phyloP scores from a whole-genome alignment of 2,888 invertebrate genomes.

The Palloptera scutellata region DNA sequence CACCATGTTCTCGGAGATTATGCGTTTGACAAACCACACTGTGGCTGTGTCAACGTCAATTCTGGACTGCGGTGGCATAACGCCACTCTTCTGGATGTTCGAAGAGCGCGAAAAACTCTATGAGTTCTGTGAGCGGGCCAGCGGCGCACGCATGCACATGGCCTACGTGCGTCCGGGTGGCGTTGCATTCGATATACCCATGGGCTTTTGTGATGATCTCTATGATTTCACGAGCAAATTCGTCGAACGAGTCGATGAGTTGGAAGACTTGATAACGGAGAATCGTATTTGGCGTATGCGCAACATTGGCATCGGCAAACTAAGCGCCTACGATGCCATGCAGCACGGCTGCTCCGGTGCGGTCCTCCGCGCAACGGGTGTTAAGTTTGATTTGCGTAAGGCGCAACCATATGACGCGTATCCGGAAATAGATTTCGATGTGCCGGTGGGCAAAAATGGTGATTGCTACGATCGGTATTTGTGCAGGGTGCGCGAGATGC shows the following conservation, averaged over 20 bases:
- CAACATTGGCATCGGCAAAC: constrained; percentile 76
- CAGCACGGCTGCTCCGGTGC: constrained; percentile 77
- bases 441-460: constrained; percentile 81
- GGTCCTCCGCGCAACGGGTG: constrained; percentile 81
- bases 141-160: constrained; percentile 85
- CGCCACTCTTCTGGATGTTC: constrained; percentile 91
- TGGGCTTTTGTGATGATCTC: constrained; percentile 82
- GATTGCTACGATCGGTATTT: constrained; percentile 86
- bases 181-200: constrained; percentile 75
- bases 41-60: constrained; percentile 78
- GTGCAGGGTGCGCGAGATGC: constrained; percentile 74
- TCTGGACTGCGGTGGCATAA: constrained; percentile 85
- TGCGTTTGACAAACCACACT: constrained; percentile 81
- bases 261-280: constrained; percentile 79
- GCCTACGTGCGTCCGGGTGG: constrained; percentile 86
- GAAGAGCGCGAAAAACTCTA: constrained; percentile 88
- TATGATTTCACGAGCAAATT: constrained; percentile 74
- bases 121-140: constrained; percentile 84
- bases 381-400: constrained; percentile 89
- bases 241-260: constrained; percentile 80
- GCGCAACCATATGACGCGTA: constrained; percentile 86
- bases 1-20: constrained; percentile 78
- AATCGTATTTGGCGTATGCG: constrained; percentile 80
- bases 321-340: constrained; percentile 79
- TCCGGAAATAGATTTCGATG: constrained; percentile 82